Evolutionary conservation across 2,797 vertebrate species (phyloP), one percentile per base, ranked within the genome.

Genomic region (Sebastes kiyomatsui): DNA sequence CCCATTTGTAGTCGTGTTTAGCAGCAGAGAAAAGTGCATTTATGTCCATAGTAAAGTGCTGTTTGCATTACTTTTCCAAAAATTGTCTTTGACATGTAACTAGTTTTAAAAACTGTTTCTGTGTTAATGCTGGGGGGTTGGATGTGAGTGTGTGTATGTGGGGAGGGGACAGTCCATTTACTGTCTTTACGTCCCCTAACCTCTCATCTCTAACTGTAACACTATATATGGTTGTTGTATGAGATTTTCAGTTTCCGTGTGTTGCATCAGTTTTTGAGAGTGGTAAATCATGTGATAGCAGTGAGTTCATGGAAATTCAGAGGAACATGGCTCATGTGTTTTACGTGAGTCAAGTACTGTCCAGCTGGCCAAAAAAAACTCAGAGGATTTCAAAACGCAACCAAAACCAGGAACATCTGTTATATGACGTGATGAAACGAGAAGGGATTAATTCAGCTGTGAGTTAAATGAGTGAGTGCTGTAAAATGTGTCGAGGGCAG

Each of bases 371-470:
- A 23, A 58, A 46, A 9, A 33, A 38, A 67, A 22, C 28, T 62
- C 4, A 1, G 12, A 9, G 9, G 66, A 81, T 70, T 79, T 64
- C 3, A 4, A 77, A 75, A 79, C 10, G 12, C 25, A 66, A 52
- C 49, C 25, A 11, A 74, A 80, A 59, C 3, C 54, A 58, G 22
- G 49, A 69, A 68, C 79, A 84, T 81, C 35, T 77, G 83, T 72
- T 77, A 46, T 9, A 67, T 83, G 82, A 81, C 52, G 69, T 72
- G 30, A 6, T 30, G 35, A 58, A 69, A 67, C 1, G 5, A 55
- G 60, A 67, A n/a, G 22, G 77, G 78, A 88, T 87, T 82, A 83
- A 58, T 65, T 69, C 33, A 73, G 33, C 30, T 72, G 27, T 28
- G 49, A 35, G 18, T n/a, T 49, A 2, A 18, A 68, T 55, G 13